A percentile compares a stretch with the other conserved stretches of the same genome.
Conservation (phyloP, 2,888 invertebrate genomes). For the Leptinotarsa tumamoca region DNA sequence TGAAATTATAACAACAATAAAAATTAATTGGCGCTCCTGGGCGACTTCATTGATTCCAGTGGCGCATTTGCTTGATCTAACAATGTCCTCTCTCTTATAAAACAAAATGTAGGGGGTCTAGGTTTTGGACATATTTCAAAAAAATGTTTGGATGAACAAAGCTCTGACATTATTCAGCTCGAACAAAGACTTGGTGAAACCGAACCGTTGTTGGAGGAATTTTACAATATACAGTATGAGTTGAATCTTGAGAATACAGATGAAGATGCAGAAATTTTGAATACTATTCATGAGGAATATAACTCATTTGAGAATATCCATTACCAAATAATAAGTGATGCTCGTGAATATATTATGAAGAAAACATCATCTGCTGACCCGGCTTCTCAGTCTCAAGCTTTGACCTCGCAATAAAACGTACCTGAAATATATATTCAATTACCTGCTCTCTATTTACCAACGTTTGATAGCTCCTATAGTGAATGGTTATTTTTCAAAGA, state of each 20-base stretch:
- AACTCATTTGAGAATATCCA: background rate
- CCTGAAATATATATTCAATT: background rate
- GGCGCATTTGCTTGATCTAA: no score
- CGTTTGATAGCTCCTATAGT: background rate
- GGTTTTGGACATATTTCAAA: background rate
- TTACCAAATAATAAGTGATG: conserved; percentile 8
- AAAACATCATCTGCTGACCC: background rate
- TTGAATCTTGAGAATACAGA: background rate
- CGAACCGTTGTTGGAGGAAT: background rate
- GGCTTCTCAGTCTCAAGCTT: conserved; percentile 1
- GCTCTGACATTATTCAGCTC: conserved; percentile 5
- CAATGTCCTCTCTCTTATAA: no score
- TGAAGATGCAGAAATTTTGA: background rate
- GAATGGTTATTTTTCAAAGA: background rate
- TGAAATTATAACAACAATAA: no score
- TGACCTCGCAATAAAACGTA: background rate
- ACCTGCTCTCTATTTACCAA: background rate
- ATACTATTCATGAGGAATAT: background rate
- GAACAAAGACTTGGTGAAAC: conserved; percentile 3
- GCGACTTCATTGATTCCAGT: no score
- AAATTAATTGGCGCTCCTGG: no score
- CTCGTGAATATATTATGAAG: conserved; percentile 6
- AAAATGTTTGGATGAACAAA: conserved; percentile 1
- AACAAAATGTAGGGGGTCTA: no score
- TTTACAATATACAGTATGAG: conserved; percentile 8